Evolutionary conservation across 2,888 invertebrate genomes (phyloP).

Genomic region (Globia sparganii): DNA sequence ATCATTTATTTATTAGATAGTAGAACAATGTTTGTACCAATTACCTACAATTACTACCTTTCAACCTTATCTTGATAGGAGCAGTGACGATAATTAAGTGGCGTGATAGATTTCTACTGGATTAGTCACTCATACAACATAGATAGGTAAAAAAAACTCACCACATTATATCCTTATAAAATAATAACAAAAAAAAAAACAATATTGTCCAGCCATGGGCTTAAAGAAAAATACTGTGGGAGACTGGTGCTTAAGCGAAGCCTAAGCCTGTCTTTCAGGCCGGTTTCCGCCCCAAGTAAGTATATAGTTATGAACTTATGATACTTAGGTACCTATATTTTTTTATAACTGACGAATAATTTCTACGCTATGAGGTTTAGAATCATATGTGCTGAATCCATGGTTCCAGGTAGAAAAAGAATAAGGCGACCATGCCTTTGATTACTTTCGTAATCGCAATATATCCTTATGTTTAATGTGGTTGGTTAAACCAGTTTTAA

Average conservation of each 20-base stretch:
- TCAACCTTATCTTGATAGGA: conserved; percentile 19
- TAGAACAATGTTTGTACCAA: background rate
- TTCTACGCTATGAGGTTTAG: too few relatives aligned
- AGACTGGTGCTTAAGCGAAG: too few relatives aligned
- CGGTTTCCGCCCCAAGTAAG: too few relatives aligned
- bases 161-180: too few relatives aligned
- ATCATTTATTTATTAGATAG: background rate
- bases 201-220: too few relatives aligned
- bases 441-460: background rate
- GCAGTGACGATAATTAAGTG: background rate
- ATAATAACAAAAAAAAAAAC: too few relatives aligned
- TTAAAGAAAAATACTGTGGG: too few relatives aligned
- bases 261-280: too few relatives aligned
- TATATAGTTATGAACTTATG: too few relatives aligned
- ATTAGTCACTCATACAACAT: background rate
- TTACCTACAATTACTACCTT: background rate
- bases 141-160: background rate
- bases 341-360: too few relatives aligned
- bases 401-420: background rate
- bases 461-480: background rate
- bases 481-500: background rate
- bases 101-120: background rate
- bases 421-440: background rate
- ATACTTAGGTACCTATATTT: too few relatives aligned
- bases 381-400: too few relatives aligned